Conservation (phyloP, 2,797 vertebrate genomes). For the Melopsittacus undulatus region DNA sequence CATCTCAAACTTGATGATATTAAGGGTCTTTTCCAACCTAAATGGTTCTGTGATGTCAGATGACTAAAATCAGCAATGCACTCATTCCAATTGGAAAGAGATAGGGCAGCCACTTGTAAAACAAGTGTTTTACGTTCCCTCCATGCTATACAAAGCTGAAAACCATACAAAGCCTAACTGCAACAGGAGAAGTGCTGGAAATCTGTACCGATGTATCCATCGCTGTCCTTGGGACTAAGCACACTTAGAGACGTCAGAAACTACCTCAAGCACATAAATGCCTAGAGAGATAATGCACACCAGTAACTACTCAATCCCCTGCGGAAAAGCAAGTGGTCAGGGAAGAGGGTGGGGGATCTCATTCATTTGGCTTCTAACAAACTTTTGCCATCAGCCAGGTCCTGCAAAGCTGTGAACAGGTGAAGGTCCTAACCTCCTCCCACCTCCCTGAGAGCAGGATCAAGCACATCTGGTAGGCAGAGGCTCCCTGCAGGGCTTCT, state of each 20-base stretch:
- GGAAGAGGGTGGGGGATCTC: not conserved
- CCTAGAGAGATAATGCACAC: slow-evolving; percentile 2
- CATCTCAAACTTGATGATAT: not conserved
- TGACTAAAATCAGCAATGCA: not conserved
- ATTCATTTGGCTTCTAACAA: not conserved
- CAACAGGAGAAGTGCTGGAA: not conserved
- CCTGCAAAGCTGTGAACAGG: not conserved
- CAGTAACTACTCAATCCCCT: not conserved
- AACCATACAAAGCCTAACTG: not conserved
- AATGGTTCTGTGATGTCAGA: not conserved
- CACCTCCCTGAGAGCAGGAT: not conserved
- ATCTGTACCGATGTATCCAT: not conserved
- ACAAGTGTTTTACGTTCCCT: not conserved
- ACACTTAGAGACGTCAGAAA: slow-evolving; percentile 1
- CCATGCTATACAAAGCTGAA: not conserved
- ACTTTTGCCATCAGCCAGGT: not conserved
- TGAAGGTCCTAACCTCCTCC: slow-evolving; percentile 21
- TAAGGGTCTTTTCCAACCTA: not conserved
- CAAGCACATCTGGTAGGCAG: not conserved
- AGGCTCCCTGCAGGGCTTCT: not conserved
- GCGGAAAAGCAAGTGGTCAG: not conserved
- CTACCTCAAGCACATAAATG: not conserved
- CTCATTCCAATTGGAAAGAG: not conserved
- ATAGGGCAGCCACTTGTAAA: not conserved
- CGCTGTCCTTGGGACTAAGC: not conserved